These are phyloP conservation scores for Diprion similis DNA, from an alignment of 1,140 invertebrate genomes.

Conservation along the genomic window DNA sequence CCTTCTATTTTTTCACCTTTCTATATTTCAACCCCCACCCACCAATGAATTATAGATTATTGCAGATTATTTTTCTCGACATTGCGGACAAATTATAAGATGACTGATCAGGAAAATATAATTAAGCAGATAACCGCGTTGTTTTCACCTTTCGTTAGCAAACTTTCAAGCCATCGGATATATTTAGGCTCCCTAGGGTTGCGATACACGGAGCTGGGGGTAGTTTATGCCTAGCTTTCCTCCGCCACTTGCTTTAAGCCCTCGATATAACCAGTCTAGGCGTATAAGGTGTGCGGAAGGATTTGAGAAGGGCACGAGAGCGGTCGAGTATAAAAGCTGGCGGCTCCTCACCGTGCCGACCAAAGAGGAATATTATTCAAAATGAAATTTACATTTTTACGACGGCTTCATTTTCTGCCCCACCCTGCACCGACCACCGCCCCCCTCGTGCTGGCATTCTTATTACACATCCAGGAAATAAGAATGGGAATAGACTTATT, in stretches of 20 bases:
- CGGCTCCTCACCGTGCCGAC: conserved; percentile 19
- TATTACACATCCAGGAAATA: conserved; percentile 1
- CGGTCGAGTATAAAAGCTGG: neutral
- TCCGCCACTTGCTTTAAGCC: neutral
- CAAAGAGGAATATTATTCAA: conserved; percentile 29
- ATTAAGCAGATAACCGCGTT: neutral
- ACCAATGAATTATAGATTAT: no score
- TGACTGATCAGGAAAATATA: no score
- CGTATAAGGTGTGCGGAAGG: neutral
- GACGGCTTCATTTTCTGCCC: conserved; percentile 22
- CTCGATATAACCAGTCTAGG: neutral
- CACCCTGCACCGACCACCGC: neutral
- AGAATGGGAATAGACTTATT: conserved; percentile 30
- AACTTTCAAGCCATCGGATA: neutral
- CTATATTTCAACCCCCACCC: no score
- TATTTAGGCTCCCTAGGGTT: neutral
- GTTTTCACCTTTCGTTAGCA: neutral
- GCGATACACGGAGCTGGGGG: neutral
- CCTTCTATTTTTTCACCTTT: no score
- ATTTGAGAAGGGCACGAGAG: neutral
- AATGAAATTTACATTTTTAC: conserved; percentile 31
- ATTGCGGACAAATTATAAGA: no score
- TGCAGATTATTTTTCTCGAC: no score
- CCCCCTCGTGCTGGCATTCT: neutral
- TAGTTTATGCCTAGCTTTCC: neutral